A percentile compares a stretch with the other conserved stretches of the same genome.
Evolutionary conservation across 2,888 invertebrate genomes (phyloP).

Genomic region (Diarsia dahlii): DNA sequence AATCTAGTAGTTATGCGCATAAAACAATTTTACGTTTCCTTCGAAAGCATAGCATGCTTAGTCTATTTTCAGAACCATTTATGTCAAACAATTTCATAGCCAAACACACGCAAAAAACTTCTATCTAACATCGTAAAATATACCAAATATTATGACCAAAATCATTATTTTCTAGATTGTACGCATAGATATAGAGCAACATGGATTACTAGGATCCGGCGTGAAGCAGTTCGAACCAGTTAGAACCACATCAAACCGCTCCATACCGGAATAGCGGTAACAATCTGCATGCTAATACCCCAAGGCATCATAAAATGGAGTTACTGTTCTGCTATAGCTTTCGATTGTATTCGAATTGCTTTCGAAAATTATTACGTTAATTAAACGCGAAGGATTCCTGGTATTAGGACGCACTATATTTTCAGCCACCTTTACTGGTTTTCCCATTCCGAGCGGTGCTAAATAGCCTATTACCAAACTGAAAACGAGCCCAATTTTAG

Average conservation of each 20-base stretch:
- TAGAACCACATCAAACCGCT: conserved; percentile 60
- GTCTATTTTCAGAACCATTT: conserved; percentile 43
- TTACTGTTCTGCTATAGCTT: conserved; percentile 68
- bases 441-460: conserved; percentile 39
- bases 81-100: conserved; percentile 27
- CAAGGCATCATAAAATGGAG: conserved; percentile 73
- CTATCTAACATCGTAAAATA: conserved; percentile 50
- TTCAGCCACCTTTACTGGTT: conserved; percentile 44
- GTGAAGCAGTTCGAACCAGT: conserved; percentile 57
- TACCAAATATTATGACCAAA: conserved; percentile 48
- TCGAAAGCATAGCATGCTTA: conserved; percentile 11
- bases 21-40: conserved; percentile 40
- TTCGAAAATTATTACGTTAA: conserved; percentile 67
- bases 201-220: conserved; percentile 63
- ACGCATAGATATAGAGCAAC: conserved; percentile 57
- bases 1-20: conserved; percentile 17
- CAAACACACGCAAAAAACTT: conserved; percentile 55
- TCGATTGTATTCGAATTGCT: conserved; percentile 71
- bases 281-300: conserved; percentile 80
- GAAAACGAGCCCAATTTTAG: conserved; percentile 52
- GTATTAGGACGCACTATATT: conserved; percentile 51
- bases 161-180: conserved; percentile 49
- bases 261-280: conserved; percentile 70
- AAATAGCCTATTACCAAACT: conserved; percentile 62
- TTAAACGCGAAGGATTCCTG: conserved; percentile 66